Base-by-base conservation (phyloP, 2,113 vertebrate genomes). In the Lagenorhynchus albirostris region DNA sequence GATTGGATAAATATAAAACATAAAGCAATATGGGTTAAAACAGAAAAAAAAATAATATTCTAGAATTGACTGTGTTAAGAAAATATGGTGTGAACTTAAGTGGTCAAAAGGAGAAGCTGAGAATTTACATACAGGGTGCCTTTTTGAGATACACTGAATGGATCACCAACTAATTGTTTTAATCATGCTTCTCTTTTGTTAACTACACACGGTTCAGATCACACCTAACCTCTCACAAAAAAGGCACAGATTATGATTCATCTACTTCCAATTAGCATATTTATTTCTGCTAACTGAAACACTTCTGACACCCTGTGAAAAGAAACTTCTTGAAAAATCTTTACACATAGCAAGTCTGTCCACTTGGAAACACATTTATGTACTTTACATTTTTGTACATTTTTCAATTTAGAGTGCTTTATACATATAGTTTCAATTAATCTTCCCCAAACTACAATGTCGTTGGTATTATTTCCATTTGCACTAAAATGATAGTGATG, bases 251-350 rank as follows among this genome's bases (percentile, higher is more conserved):
- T 87, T 96, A 89, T 95, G 89, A 89, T 96, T 98, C 94, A 95
- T 97, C 95, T 92, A 65, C 63, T 96, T 92, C 94, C 92, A 97
- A 93, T 97, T 97, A 97, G 80, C 96, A 96, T 98, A 96, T 98
- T 98, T 98, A 95, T 94, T 95, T 96, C 97, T 95, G 94, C 94
- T 95, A 85, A 81, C 91, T 96, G 73, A 95, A 95, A 96, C 90
- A 95, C 94, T 98, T 97, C 87, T 97, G 97, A 98, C 96, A 97
- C 95, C 20, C 89, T 96, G 95, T 84, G 92, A 98, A 97, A 95
- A 97, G 92, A 82, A 97, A 83, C 89, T 96, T 98, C 97, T 96
- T 96, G 86, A 96, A 97, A 96, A 98, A 92, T 97, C 92, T 96
- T 95, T 96, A 58, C 96, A 96, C 89, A 92, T 86, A 97, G 83